Conservation (phyloP, 1,140 invertebrate species). For the Battus philenor region DNA sequence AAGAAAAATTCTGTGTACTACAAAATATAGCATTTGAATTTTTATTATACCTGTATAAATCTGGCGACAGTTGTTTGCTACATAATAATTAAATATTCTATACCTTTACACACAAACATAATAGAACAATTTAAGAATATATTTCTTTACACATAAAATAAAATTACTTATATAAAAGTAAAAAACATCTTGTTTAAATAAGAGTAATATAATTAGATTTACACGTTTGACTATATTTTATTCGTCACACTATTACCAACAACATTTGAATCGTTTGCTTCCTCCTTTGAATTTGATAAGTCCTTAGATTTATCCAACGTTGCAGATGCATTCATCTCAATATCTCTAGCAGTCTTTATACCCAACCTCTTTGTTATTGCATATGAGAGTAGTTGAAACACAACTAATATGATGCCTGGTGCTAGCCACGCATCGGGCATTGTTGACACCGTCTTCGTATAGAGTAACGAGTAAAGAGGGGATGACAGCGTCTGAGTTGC, state of each 20-base stretch:
- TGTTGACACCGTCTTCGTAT: constrained; percentile 52
- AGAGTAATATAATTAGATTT: constrained; percentile 1
- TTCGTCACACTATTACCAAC: constrained; percentile 1
- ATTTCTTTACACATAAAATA: neutral
- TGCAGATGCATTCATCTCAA: constrained; percentile 22
- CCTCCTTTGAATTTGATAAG: neutral
- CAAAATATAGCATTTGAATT: no score
- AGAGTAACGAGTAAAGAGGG: constrained; percentile 59
- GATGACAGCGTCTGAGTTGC: constrained; percentile 60
- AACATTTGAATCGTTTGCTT: neutral
- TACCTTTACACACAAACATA: no score
- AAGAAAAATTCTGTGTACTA: no score
- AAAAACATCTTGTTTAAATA: neutral
- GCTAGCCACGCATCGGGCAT: constrained; percentile 60
- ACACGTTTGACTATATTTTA: constrained; percentile 4
- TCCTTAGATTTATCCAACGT: constrained; percentile 2
- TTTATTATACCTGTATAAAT: no score
- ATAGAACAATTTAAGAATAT: no score
- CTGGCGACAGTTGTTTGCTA: no score
- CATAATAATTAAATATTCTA: no score
- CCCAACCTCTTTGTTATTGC: constrained; percentile 40
- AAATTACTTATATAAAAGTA: neutral
- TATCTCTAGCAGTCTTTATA: constrained; percentile 17
- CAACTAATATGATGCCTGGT: constrained; percentile 47
- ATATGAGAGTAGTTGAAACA: constrained; percentile 55